Percentiles rank a stretch among this genome's conserved stretches.
Conservation (phyloP, 2,888 invertebrate species). For the Drosophila crucigera region DNA sequence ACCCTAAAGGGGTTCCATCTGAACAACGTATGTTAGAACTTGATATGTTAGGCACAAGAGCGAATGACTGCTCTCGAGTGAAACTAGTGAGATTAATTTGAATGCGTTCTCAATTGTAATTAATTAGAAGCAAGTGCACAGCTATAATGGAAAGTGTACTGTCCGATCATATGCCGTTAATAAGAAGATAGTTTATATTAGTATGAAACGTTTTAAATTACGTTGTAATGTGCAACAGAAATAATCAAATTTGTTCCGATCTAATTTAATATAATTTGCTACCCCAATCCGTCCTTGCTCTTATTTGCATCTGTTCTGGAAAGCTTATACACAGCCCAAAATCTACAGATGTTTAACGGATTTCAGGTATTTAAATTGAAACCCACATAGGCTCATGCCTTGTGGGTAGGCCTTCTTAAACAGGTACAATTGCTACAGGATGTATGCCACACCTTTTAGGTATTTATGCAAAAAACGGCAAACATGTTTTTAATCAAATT, state of each 20-base stretch:
- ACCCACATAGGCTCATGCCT: too few species aligned
- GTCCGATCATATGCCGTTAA: background rate
- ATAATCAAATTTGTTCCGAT: background rate
- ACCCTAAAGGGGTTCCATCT: slow-evolving; percentile 6
- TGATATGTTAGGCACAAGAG: background rate
- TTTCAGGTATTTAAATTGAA: background rate
- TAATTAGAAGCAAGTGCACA: slow-evolving; percentile 19
- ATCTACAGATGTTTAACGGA: background rate
- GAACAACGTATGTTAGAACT: background rate
- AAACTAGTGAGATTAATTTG: slow-evolving; percentile 18
- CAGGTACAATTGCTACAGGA: background rate
- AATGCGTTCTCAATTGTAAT: slow-evolving; percentile 26
- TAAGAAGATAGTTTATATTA: background rate
- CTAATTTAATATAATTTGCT: background rate
- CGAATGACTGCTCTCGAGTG: background rate
- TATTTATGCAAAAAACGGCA: slow-evolving; percentile 18
- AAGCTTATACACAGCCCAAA: background rate
- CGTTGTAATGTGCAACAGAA: background rate
- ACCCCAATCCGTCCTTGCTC: background rate
- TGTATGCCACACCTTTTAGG: background rate
- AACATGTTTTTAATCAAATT: slow-evolving; percentile 39
- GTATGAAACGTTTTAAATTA: background rate
- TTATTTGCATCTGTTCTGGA: background rate
- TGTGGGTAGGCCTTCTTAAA: background rate
- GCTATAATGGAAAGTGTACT: background rate